phyloP scores from a whole-genome alignment of 2,888 invertebrate genomes.

The Empis livida region DNA sequence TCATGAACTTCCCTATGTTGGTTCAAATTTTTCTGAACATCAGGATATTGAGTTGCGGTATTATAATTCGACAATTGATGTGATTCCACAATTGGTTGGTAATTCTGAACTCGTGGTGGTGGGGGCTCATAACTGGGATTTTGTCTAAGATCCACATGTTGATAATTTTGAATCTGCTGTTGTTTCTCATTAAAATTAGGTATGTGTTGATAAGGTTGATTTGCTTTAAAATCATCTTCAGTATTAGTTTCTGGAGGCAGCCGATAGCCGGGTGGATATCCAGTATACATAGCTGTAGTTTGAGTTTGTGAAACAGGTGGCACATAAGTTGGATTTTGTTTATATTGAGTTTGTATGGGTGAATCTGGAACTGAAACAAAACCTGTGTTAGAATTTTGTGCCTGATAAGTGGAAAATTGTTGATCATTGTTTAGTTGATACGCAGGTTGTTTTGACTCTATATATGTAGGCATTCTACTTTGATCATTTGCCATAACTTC shows the following conservation, averaged over 20 bases:
- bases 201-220: neutral
- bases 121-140: neutral
- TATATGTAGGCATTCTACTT: slow-evolving; percentile 23
- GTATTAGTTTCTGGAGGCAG: neutral
- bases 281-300: neutral
- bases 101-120: neutral
- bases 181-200: neutral
- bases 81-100: neutral
- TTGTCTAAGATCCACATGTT: neutral
- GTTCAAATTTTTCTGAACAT: neutral
- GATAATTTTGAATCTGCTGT: neutral
- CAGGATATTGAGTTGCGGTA: neutral
- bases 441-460: neutral
- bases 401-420: too few species aligned
- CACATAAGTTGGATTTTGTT: slow-evolving; percentile 11
- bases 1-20: neutral
- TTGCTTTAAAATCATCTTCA: neutral
- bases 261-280: neutral
- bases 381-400: too few species aligned
- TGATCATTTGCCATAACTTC: slow-evolving; percentile 23
- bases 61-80: neutral
- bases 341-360: slow-evolving; percentile 1
- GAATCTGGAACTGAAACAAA: too few species aligned
- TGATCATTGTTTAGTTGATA: neutral
- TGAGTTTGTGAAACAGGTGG: neutral